Base-by-base conservation (phyloP, 2,888 invertebrate genomes). In the Camptogramma bilineatum region DNA sequence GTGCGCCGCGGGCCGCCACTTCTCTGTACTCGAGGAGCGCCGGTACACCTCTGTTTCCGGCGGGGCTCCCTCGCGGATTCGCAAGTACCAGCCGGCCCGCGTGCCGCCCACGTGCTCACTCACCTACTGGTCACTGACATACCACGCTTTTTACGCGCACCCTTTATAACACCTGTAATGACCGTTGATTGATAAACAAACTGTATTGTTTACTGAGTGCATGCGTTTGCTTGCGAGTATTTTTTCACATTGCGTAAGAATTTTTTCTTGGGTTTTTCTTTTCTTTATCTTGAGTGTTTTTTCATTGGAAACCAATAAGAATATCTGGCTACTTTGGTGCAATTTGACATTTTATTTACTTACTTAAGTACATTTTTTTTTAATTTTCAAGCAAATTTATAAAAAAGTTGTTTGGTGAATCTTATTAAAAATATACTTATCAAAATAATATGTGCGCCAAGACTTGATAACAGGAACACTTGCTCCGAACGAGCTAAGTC, bases 31-130 rank as follows among this genome's bases (percentile, higher is more conserved):
- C 90, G 88, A 89, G 88, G 92, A 90, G 91, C 90, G 86, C 91
- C 90, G 90, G 89, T 88, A 90, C 90, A 91, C 91, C 91, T 91
- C 92, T 87, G 91, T 90, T 92, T 91, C 92, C 91, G 92, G 91
- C 87, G 85, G 86, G 86, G 88, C 90, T 84, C 84, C 83, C 91
- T 89, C 89, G 91, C 90, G 90, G 86, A 83, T 88, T 86, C 86
- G 83, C 86, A 86, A 88, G 85, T 86, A 66, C 70, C 66, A 68
- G 81, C 80, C 80, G 78, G 69, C 82, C 84, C 85, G 84, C 87
- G 86, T 84, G 89, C 87, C 90, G 85, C 84, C 88, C 91, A 90
- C 91, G 91, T 90, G 91, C 83, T 75, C 80, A 79, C 82, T 82
- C 82, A 79, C 78, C 81, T 80, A 79, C 84, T 77, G 80, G 80